phyloP scores from a whole-genome alignment of 2,113 vertebrate genomes.

The Equus quagga region DNA sequence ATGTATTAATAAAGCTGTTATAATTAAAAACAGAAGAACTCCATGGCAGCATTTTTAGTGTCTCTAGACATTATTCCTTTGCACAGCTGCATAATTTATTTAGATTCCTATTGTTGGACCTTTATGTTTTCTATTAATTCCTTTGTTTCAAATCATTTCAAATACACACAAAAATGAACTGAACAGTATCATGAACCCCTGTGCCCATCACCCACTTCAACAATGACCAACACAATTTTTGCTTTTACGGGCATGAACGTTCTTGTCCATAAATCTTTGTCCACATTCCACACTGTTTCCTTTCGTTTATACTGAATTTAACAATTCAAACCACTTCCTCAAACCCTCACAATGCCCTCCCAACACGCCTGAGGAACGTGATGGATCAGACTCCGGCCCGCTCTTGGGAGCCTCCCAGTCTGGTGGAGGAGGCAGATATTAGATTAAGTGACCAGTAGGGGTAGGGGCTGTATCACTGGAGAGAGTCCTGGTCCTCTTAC shows the following conservation, averaged over 20 bases:
- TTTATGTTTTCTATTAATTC: slow-evolving; percentile 37
- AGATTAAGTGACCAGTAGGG: neutral
- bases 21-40: slow-evolving; percentile 30
- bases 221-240: slow-evolving; percentile 16
- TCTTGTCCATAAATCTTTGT: slow-evolving; percentile 29
- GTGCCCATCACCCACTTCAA: neutral
- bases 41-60: neutral
- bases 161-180: neutral
- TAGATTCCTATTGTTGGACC: slow-evolving; percentile 17
- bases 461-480: neutral
- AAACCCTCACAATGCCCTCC: slow-evolving; percentile 13
- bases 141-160: slow-evolving; percentile 67
- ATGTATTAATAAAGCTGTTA: slow-evolving; percentile 32
- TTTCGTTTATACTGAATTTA: slow-evolving; percentile 52
- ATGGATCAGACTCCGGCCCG: neutral
- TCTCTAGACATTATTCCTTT: slow-evolving; percentile 32
- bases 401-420: neutral
- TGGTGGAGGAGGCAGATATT: neutral
- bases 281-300: slow-evolving; percentile 31
- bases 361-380: neutral
- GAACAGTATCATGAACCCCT: neutral
- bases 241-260: slow-evolving; percentile 9
- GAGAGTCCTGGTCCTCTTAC: no score
- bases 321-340: slow-evolving; percentile 44
- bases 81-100: slow-evolving; percentile 30